Conservation (phyloP, 1,140 invertebrate species). For the Cydia splendana region DNA sequence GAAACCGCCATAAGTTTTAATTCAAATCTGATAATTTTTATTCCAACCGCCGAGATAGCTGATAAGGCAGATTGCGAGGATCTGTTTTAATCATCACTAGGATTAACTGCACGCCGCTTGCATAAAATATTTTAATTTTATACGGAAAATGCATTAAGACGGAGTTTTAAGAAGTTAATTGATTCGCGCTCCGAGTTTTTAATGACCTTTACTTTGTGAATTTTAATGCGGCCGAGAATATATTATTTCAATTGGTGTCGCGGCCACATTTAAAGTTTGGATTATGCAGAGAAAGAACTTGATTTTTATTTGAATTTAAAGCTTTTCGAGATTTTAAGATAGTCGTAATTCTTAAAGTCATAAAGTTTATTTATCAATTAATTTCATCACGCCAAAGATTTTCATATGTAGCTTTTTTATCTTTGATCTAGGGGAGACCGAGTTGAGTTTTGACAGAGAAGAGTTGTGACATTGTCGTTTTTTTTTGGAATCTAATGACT, state of each 20-base stretch:
- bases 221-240: conserved; percentile 20
- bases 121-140: conserved; percentile 31
- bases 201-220: conserved; percentile 32
- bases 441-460: too few species aligned
- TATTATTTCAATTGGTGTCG: conserved; percentile 27
- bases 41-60: background rate
- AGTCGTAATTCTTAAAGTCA: background rate
- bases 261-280: conserved; percentile 11
- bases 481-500: too few species aligned
- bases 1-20: background rate
- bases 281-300: conserved; percentile 4
- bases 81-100: conserved; percentile 23
- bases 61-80: background rate
- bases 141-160: conserved; percentile 29
- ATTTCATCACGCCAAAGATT: background rate
- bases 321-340: background rate
- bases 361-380: background rate
- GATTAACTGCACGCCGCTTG: conserved; percentile 28
- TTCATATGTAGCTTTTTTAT: background rate
- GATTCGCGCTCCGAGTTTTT: conserved; percentile 25
- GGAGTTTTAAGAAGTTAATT: conserved; percentile 31
- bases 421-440: too few species aligned
- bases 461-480: too few species aligned
- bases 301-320: conserved; percentile 23
- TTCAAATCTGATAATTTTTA: background rate